These are phyloP conservation scores for Callipepla californica DNA, from an alignment of 2,113 vertebrate genomes.

Conservation along the genomic window DNA sequence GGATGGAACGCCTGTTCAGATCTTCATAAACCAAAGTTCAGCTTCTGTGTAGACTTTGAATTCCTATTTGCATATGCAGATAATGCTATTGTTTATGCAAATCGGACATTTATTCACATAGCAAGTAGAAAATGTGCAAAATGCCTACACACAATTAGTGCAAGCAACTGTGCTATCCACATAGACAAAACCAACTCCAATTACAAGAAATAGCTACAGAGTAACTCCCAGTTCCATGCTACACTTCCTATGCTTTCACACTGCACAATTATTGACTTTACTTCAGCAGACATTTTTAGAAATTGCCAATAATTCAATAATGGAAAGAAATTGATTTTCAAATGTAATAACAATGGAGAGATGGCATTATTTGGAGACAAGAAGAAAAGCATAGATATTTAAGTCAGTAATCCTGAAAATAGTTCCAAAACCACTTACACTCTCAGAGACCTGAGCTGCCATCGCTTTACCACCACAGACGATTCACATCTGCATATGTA, in stretches of 20 bases:
- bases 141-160: not conserved
- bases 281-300: conserved; percentile 1
- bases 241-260: not conserved
- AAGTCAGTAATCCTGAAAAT: not conserved
- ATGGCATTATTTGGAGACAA: not conserved
- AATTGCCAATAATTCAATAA: not conserved
- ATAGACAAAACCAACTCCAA: not conserved
- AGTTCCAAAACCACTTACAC: not conserved
- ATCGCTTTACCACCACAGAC: not conserved
- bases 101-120: conserved; percentile 17
- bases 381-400: not conserved
- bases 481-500: not conserved
- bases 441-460: not conserved
- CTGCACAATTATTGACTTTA: not conserved
- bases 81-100: not conserved
- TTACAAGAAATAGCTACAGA: not conserved
- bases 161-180: not conserved
- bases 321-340: not conserved
- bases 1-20: not conserved
- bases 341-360: not conserved
- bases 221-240: not conserved
- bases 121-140: conserved; percentile 1
- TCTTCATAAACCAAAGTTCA: conserved; percentile 34
- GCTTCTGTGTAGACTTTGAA: not conserved
- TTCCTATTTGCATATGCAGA: not conserved